Evolutionary conservation across 2,888 invertebrate genomes (phyloP).

Genomic region (Melieria picta): DNA sequence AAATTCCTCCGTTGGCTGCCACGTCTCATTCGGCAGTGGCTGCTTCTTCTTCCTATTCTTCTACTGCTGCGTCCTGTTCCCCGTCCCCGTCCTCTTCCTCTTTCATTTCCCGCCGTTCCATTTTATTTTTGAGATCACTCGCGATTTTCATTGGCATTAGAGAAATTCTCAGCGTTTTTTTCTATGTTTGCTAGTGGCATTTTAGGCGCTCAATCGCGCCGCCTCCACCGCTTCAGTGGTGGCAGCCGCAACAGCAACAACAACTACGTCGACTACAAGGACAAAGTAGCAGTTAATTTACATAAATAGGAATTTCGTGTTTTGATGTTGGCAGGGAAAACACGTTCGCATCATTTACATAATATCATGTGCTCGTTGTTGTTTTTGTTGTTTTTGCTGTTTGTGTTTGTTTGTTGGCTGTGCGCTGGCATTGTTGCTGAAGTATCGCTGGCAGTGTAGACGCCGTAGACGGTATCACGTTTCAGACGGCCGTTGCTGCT

Average conservation of each 20-base stretch:
- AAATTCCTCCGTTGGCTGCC: too few species aligned
- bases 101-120: not conserved
- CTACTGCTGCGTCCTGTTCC: not conserved
- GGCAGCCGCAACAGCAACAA: conserved; percentile 1
- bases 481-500: not conserved
- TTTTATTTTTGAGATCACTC: not conserved
- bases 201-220: conserved; percentile 26
- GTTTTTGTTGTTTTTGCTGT: not conserved
- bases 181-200: conserved; percentile 11
- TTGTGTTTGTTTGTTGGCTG: not conserved
- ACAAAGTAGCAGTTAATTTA: conserved; percentile 31
- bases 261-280: conserved; percentile 23
- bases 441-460: not conserved
- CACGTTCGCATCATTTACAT: conserved; percentile 20
- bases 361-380: conserved; percentile 3
- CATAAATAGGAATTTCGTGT: conserved; percentile 30
- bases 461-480: too few species aligned
- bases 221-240: not conserved
- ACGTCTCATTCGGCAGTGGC: too few species aligned
- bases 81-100: not conserved
- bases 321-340: not conserved
- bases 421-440: not conserved
- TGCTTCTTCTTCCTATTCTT: not conserved
- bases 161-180: conserved; percentile 19
- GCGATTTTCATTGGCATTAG: conserved; percentile 11